Evolutionary conservation across 2,888 invertebrate genomes (phyloP).

Genomic region (Pollenia amentaria): DNA sequence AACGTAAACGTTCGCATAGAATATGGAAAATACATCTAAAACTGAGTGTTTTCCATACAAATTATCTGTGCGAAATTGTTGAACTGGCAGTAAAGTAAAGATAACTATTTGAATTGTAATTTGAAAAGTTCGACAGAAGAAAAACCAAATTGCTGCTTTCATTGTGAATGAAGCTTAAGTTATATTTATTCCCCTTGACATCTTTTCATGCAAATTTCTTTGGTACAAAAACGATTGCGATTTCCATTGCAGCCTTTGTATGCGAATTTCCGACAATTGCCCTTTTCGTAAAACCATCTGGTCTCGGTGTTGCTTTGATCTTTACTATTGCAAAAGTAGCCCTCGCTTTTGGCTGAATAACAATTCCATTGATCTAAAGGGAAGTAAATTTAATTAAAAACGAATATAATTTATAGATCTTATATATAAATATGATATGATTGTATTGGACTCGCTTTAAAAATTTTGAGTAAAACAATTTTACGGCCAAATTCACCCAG

Average conservation of each 20-base stretch:
- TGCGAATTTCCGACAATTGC: slow-evolving; percentile 87
- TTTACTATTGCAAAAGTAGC: slow-evolving; percentile 80
- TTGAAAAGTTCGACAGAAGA: no score
- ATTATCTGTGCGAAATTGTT: no score
- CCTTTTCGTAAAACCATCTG: slow-evolving; percentile 90
- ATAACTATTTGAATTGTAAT: no score
- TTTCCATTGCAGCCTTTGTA: slow-evolving; percentile 92
- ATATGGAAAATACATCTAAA: no score
- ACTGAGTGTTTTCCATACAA: no score
- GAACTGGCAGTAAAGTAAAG: no score
- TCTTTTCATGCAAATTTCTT: slow-evolving; percentile 90
- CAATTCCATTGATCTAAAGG: slow-evolving; percentile 80
- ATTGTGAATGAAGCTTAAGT: background rate
- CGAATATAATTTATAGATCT: no score
- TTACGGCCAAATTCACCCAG: no score
- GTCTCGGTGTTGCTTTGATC: slow-evolving; percentile 78
- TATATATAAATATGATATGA: no score
- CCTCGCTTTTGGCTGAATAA: slow-evolving; percentile 80
- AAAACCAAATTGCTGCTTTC: no score
- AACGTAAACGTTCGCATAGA: no score
- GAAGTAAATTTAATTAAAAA: background rate
- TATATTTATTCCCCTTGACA: slow-evolving; percentile 84
- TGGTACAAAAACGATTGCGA: slow-evolving; percentile 89
- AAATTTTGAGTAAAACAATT: no score
- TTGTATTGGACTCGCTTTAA: background rate